Evolutionary conservation across 2,797 vertebrate species (phyloP).

Genomic region (Sebastes umbrosus): DNA sequence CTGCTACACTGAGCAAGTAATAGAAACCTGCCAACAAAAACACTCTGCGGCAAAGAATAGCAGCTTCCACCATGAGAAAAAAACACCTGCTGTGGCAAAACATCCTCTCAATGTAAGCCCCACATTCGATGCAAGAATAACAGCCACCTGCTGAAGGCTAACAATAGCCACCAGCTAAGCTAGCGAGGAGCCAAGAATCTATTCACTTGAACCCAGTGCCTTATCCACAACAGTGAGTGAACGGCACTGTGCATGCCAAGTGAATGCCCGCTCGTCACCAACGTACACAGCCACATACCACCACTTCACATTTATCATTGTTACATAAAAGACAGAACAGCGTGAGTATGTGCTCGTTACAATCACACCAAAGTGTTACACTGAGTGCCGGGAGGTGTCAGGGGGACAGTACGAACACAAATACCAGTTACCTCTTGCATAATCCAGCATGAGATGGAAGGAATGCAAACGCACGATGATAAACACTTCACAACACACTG

Average conservation of each 20-base stretch:
- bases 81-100: constrained; percentile 78
- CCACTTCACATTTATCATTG: constrained; percentile 38
- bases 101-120: constrained; percentile 59
- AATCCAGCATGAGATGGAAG: constrained; percentile 36
- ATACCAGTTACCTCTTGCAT: constrained; percentile 39
- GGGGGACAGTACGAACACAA: constrained; percentile 19
- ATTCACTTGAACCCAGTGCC: constrained; percentile 35
- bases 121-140: constrained; percentile 61
- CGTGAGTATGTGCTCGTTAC: not conserved
- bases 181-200: constrained; percentile 19
- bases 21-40: constrained; percentile 69
- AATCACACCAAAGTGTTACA: constrained; percentile 30
- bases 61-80: constrained; percentile 38
- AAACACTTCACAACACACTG: not conserved
- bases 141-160: constrained; percentile 73
- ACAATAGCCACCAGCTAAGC: constrained; percentile 58
- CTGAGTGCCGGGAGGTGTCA: constrained; percentile 26
- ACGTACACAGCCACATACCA: constrained; percentile 17
- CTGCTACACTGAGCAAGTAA: constrained; percentile 58
- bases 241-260: constrained; percentile 8
- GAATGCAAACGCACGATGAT: constrained; percentile 46
- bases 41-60: constrained; percentile 66
- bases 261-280: constrained; percentile 27
- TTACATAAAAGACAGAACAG: constrained; percentile 37
- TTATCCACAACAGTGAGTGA: constrained; percentile 10